Evolutionary conservation across 2,797 vertebrate species (phyloP).

Genomic region (Parambassis ranga): DNA sequence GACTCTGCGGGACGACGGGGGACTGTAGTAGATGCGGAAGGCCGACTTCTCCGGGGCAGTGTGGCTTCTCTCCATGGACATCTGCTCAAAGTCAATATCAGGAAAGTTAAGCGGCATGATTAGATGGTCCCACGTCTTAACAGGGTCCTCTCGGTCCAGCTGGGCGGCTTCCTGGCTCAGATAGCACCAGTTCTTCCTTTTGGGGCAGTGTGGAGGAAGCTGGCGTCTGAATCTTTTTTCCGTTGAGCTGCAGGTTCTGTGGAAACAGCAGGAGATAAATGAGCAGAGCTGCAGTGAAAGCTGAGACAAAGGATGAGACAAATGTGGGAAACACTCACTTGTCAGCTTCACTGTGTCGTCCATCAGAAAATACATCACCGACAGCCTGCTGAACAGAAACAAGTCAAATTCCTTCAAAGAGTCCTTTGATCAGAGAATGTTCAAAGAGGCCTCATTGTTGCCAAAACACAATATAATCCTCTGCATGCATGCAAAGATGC

Average conservation of each 20-base stretch:
- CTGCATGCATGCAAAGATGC: too few relatives aligned
- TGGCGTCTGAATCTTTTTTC: slow-evolving; percentile 15
- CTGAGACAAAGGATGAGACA: background rate
- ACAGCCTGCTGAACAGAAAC: slow-evolving; percentile 24
- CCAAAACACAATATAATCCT: too few relatives aligned
- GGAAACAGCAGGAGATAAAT: slow-evolving; percentile 5
- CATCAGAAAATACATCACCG: slow-evolving; percentile 65
- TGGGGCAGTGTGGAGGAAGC: slow-evolving; percentile 42
- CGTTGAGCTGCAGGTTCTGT: slow-evolving; percentile 32
- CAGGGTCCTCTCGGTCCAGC: slow-evolving; percentile 71
- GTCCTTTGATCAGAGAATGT: too few relatives aligned
- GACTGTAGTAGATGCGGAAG: slow-evolving; percentile 95
- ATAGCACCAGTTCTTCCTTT: slow-evolving; percentile 85
- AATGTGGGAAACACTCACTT: slow-evolving; percentile 66
- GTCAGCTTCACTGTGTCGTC: slow-evolving; percentile 73
- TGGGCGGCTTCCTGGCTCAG: slow-evolving; percentile 81
- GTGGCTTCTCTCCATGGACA: slow-evolving; percentile 87
- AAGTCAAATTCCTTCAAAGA: too few relatives aligned
- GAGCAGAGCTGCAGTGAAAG: background rate
- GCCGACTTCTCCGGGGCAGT: slow-evolving; percentile 91
- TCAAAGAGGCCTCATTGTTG: too few relatives aligned
- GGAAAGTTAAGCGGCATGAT: slow-evolving; percentile 80
- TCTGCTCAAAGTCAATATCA: slow-evolving; percentile 78
- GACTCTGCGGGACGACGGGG: slow-evolving; percentile 88
- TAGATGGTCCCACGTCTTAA: slow-evolving; percentile 86